These are phyloP conservation scores for Hesperophylax magnus DNA, from an alignment of 1,140 invertebrate species.

Conservation along the genomic window DNA sequence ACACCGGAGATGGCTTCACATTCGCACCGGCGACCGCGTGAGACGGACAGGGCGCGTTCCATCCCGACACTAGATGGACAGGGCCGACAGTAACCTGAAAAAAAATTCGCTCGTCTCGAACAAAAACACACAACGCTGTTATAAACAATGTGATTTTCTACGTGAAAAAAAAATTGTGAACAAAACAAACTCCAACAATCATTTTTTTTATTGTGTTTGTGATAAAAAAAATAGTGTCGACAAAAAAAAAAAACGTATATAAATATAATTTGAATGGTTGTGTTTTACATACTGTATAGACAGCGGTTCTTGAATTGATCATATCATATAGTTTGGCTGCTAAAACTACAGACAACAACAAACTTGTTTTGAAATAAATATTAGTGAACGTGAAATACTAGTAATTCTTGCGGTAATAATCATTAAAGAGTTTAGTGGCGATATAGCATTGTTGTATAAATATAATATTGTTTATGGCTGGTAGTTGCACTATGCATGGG, in stretches of 20 bases:
- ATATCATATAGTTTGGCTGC: too few relatives aligned
- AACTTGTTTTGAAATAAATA: not conserved
- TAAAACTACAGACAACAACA: too few relatives aligned
- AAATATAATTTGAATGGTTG: too few relatives aligned
- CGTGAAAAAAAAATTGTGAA: conserved; percentile 4
- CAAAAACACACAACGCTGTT: not conserved
- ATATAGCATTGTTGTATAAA: not conserved
- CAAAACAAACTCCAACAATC: not conserved
- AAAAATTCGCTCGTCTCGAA: too few relatives aligned
- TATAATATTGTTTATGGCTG: not conserved
- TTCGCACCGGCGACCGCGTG: conserved; percentile 20
- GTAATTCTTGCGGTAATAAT: not conserved
- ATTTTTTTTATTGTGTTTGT: not conserved
- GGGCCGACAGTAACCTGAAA: not conserved
- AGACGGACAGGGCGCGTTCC: not conserved
- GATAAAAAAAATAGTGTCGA: not conserved
- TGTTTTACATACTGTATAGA: too few relatives aligned
- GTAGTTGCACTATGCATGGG: not conserved
- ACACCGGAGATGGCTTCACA: conserved; percentile 16
- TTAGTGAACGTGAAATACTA: not conserved
- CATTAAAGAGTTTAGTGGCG: not conserved
- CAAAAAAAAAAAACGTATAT: too few relatives aligned
- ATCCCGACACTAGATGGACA: not conserved
- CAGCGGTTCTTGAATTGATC: too few relatives aligned
- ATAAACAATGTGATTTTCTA: not conserved